Evolutionary conservation across 2,888 invertebrate species (phyloP).

Genomic region (Tridacna crocea): DNA sequence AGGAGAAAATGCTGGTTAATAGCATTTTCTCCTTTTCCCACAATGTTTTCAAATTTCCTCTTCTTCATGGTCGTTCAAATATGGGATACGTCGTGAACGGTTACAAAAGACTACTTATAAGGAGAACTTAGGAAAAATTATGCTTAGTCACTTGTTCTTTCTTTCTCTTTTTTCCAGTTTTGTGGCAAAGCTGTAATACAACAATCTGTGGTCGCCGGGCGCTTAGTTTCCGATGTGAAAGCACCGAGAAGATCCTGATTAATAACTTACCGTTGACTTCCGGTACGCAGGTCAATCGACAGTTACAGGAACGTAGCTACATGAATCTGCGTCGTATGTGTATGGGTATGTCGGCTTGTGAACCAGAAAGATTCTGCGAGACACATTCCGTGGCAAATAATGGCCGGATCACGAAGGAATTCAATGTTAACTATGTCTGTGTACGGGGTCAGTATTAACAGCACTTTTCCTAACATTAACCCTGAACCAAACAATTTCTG

Average conservation of each 20-base stretch:
- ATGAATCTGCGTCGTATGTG: conserved; percentile 54
- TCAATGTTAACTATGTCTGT: conserved; percentile 56
- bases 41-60: too few relatives aligned
- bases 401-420: conserved; percentile 16
- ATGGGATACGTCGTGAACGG: too few relatives aligned
- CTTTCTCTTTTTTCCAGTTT: conserved; percentile 25
- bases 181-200: conserved; percentile 55
- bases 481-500: too few relatives aligned
- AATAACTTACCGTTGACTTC: conserved; percentile 51
- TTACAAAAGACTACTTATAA: too few relatives aligned
- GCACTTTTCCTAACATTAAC: too few relatives aligned
- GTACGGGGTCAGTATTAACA: conserved; percentile 40
- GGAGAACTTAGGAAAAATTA: too few relatives aligned
- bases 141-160: too few relatives aligned
- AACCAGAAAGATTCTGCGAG: conserved; percentile 47
- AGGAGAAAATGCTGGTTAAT: too few relatives aligned
- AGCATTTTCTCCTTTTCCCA: too few relatives aligned
- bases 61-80: too few relatives aligned
- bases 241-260: conserved; percentile 44
- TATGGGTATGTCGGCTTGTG: conserved; percentile 47
- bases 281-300: conserved; percentile 30
- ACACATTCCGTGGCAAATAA: conserved; percentile 22
- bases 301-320: conserved; percentile 35
- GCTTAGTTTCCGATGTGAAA: conserved; percentile 51
- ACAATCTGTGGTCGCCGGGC: conserved; percentile 41